Percentiles rank a stretch among this genome's conserved stretches.
Evolutionary conservation across 2,113 vertebrate species (phyloP).

Genomic region (Corynorhinus townsendii): DNA sequence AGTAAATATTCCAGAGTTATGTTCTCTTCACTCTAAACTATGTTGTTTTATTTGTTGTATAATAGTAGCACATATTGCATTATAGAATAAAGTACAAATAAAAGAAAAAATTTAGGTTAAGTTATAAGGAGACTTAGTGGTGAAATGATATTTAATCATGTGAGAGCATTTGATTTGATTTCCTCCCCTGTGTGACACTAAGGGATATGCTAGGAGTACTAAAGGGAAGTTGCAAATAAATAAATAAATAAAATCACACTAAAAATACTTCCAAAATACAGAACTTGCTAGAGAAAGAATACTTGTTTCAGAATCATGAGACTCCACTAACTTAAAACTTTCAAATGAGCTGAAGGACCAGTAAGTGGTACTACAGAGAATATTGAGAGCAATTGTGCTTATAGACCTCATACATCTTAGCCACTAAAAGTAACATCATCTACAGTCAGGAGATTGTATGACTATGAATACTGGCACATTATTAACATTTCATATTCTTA

Average conservation of each 20-base stretch:
- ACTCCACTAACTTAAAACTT: background rate
- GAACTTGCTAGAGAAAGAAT: background rate
- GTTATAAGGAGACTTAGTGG: background rate
- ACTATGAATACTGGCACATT: background rate
- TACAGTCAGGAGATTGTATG: background rate
- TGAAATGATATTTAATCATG: background rate
- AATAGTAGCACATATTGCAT: background rate
- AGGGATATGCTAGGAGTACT: background rate
- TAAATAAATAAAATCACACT: background rate
- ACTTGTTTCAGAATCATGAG: background rate
- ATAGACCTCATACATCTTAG: background rate
- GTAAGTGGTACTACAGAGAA: background rate
- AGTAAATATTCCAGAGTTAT: background rate
- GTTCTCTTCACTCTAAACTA: background rate
- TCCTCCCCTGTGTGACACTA: background rate
- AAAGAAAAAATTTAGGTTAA: background rate
- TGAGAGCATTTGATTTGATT: background rate
- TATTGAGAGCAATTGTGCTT: background rate
- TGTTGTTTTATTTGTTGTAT: background rate
- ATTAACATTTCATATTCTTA: conserved; percentile 37
- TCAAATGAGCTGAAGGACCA: background rate
- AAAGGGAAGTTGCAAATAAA: background rate
- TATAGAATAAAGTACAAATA: background rate
- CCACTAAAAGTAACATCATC: background rate
- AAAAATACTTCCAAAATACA: background rate